Evolutionary conservation across 2,113 vertebrate genomes (phyloP).

Genomic region (Apaloderma vittatum): DNA sequence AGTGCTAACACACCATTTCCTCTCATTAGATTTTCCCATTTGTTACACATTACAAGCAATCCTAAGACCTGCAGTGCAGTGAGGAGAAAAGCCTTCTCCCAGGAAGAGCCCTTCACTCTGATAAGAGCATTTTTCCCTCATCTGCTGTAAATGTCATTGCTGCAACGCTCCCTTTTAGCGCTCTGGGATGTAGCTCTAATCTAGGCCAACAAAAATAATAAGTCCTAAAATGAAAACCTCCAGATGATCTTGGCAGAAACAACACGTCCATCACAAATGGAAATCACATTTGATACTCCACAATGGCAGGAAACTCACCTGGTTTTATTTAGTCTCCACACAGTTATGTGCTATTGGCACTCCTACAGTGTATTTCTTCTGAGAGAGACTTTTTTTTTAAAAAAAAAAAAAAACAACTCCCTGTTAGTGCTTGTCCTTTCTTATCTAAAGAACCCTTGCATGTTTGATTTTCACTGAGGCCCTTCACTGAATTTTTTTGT

Average conservation of each 20-base stretch:
- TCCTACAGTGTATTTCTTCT: conserved; percentile 25
- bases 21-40: not conserved
- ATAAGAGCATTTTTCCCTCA: not conserved
- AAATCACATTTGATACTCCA: conserved; percentile 64
- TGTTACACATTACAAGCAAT: not conserved
- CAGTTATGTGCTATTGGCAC: conserved; percentile 45
- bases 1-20: not conserved
- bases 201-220: conserved; percentile 53
- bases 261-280: conserved; percentile 60
- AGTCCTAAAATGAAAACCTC: conserved; percentile 45
- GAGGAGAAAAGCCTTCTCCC: not conserved
- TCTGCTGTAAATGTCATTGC: not conserved
- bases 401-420: not conserved
- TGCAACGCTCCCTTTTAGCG: not conserved
- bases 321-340: conserved; percentile 68
- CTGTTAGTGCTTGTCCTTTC: conserved; percentile 18
- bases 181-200: not conserved
- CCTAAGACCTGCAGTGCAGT: not conserved
- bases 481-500: not conserved
- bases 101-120: not conserved
- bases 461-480: conserved; percentile 41
- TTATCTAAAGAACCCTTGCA: conserved; percentile 46
- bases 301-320: conserved; percentile 73
- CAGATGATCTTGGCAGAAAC: conserved; percentile 58
- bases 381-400: not conserved